Percentiles rank a stretch among this genome's conserved stretches.
phyloP scores from a whole-genome alignment of 2,113 vertebrate species.

The Origma solitaria region DNA sequence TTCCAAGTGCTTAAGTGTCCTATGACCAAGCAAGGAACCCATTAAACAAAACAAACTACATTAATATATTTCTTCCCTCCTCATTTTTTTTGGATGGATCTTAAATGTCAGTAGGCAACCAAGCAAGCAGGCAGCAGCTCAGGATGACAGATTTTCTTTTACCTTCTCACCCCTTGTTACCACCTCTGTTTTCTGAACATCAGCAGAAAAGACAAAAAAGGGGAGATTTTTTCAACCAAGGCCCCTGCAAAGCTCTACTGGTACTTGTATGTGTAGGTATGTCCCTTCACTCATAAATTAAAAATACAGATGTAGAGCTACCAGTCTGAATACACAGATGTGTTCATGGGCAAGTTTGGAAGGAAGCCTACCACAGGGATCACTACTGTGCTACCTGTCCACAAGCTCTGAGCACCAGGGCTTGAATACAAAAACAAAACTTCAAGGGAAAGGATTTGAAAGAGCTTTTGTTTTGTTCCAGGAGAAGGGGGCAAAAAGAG shows the following conservation, averaged over 20 bases:
- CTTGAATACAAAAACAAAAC: background rate
- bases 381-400: background rate
- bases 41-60: background rate
- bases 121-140: background rate
- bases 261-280: background rate
- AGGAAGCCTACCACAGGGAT: background rate
- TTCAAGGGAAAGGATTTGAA: background rate
- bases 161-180: background rate
- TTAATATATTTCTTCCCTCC: background rate
- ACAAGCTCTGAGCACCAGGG: background rate
- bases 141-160: background rate
- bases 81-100: background rate
- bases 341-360: background rate
- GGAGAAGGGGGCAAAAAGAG: background rate
- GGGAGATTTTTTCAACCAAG: background rate
- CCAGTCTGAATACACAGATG: background rate
- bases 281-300: background rate
- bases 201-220: background rate
- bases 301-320: background rate
- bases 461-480: background rate
- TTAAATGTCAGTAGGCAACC: background rate
- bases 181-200: background rate
- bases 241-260: background rate
- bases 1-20: background rate
- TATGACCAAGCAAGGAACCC: background rate